A percentile compares a stretch with the other conserved stretches of the same genome.
Conservation (phyloP, 64 coral and sea anemone species). For the Pocillopora verrucosa region DNA sequence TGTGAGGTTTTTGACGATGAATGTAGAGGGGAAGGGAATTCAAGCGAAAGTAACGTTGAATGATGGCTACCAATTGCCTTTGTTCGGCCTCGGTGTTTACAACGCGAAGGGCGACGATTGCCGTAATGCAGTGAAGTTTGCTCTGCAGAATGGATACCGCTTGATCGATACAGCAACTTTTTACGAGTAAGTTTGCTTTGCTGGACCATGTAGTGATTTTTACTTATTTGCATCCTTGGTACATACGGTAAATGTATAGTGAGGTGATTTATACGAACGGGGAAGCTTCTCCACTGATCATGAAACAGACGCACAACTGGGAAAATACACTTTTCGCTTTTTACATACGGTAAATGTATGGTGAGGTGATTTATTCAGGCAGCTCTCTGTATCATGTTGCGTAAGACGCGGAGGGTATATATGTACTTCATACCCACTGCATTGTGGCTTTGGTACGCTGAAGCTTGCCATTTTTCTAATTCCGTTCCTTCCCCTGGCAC, state of each 20-base stretch:
- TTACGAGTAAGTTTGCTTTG: constrained; percentile 35
- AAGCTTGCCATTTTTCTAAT: no score
- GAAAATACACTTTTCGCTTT: not conserved
- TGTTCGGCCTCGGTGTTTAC: constrained; percentile 64
- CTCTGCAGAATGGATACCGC: constrained; percentile 61
- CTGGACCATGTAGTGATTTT: not conserved
- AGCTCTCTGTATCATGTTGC: no score
- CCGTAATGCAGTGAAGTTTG: constrained; percentile 21
- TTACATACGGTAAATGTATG: not conserved
- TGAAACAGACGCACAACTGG: no score
- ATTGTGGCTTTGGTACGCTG: no score
- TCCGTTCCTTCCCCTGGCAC: no score
- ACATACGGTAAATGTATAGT: not conserved
- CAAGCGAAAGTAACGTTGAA: constrained; percentile 33
- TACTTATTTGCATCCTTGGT: not conserved
- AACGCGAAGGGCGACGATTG: not conserved
- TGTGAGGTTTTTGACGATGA: not conserved
- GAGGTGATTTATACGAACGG: no score
- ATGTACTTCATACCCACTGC: no score
- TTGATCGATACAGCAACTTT: constrained; percentile 53
- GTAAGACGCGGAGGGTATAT: no score
- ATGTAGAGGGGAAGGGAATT: constrained; percentile 17
- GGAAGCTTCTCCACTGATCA: not conserved
- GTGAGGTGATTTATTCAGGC: no score
- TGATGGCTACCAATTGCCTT: constrained; percentile 50